Evolutionary conservation across 2,888 invertebrate species (phyloP), one percentile per base, ranked within the genome.

Genomic region (Scaptomyza flava): DNA sequence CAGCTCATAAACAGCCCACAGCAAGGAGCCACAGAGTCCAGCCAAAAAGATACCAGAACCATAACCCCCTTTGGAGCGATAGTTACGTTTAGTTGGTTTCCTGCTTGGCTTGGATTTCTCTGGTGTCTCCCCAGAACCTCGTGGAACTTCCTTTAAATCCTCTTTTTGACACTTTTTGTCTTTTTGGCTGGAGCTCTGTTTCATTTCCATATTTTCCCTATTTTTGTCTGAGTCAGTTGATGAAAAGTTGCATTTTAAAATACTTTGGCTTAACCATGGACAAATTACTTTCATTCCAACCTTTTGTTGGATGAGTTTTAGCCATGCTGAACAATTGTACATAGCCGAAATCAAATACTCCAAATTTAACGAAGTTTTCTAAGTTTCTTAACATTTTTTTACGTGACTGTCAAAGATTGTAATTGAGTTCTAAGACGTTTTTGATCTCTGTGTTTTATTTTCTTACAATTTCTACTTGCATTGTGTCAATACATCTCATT

Each of bases 1-100:
- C 90, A 96, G 93, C 93, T 95, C 94, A 81, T 95, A 93, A 46
- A 95, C 92, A 31, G 95, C 90, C 92, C 94, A 94, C 0, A 94
- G 91, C 6, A 94, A 93, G 77, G 94, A 92, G 36, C 94, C 91
- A 0, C 93, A 92, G 46, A 95, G 91, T 0, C 94, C 93, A 1
- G 94, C 93, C 27, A 95, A 95, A 69, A 95, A 93, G 14, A 92
- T 47, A 2, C 41, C 53, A 12, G 57, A 72, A 0, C 81, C 79
- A 9, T 56, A 66, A 2, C 30, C 38, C 48, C 52, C 30, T 6
- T 34, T 51, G 6, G 33, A 46, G 2, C n/a, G n/a, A n/a, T n/a
- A n/a, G n/a, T n/a, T n/a, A n/a, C 27, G 27, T 2, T 14, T 31
- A n/a, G 11, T 4, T 17, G 14, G 9, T 9, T 52, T 41, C 8